These are phyloP conservation scores for Galeopterus variegatus DNA, from an alignment of 2,113 vertebrate genomes.

Conservation along the genomic window DNA sequence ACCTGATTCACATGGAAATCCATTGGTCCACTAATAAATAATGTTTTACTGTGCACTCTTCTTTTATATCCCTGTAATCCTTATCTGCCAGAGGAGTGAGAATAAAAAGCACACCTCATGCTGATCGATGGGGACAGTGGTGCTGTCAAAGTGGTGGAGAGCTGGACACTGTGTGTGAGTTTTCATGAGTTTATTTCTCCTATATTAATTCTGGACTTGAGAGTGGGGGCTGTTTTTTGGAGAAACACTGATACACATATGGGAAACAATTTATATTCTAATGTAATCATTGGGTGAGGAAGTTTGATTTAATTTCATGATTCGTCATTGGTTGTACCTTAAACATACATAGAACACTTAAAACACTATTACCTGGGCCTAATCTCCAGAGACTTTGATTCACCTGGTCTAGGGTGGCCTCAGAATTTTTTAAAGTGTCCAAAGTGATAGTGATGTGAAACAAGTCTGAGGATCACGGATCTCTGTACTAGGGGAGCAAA, in stretches of 20 bases:
- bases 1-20: constrained; percentile 65
- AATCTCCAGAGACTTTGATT: background rate
- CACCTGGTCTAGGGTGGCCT: background rate
- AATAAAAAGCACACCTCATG: background rate
- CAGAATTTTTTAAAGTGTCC: background rate
- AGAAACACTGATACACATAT: background rate
- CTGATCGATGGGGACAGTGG: background rate
- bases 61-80: constrained; percentile 62
- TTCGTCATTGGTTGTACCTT: background rate
- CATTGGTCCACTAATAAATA: constrained; percentile 66
- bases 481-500: background rate
- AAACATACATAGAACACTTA: background rate
- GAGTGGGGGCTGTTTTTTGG: background rate
- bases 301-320: background rate
- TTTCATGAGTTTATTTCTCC: background rate
- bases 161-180: rapidly evolving
- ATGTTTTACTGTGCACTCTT: constrained; percentile 51
- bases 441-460: no score
- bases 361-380: background rate
- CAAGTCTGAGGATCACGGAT: no score
- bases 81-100: constrained; percentile 11
- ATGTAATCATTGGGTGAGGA: background rate
- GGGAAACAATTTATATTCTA: background rate
- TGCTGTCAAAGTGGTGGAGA: background rate
- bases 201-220: background rate